Evolutionary conservation across 2,888 invertebrate genomes (phyloP), one percentile per base, ranked within the genome.

Genomic region (Metallyticus violacea): DNA sequence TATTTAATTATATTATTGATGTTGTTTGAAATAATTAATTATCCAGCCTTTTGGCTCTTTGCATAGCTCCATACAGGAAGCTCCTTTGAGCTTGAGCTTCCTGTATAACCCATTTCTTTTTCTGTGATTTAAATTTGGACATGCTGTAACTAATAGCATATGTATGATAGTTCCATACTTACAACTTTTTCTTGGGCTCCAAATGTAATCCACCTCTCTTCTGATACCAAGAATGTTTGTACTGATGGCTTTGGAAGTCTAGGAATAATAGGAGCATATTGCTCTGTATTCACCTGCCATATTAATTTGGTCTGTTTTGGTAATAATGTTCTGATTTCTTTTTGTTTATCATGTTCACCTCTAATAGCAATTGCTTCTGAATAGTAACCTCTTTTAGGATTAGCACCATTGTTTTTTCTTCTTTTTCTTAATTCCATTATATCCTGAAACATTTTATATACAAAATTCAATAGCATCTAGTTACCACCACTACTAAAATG

Each of bases 181-280:
- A 95, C 95, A 89, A 95, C 93, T 30, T 93, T 93, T 79, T 93
- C 9, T 22, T 25, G 93, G 89, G 95, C 94, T 80, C 93, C 93
- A 88, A 94, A 95, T 0, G 93, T 94, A 86, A 94, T 94, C 95
- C 95, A 95, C 88, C 95, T 91, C 80, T 94, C 94, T 0, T 94
- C 94, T 0, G 95, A 94, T 15, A 94, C 92, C 7, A 95, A 91
- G 7, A 93, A 90, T 87, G 92, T 92, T 1, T 92, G 91, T 87
- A 91, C 92, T 78, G 92, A 91, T 0, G 93, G 93, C 87, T 92
- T 86, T 93, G 92, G 0, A n/a, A 81, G 22, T n/a, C 30, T 30
- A 15, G 81, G 22, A 30, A 81, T 29, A 30, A 81, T 30, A 25
- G 95, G 94, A 0, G 94, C 92, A 86, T 95, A 91, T 83, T 92